Percentiles rank a stretch among this genome's conserved stretches.
These are phyloP conservation scores for Nephotettix cincticeps DNA, from an alignment of 1,140 invertebrate species.

Conservation along the genomic window DNA sequence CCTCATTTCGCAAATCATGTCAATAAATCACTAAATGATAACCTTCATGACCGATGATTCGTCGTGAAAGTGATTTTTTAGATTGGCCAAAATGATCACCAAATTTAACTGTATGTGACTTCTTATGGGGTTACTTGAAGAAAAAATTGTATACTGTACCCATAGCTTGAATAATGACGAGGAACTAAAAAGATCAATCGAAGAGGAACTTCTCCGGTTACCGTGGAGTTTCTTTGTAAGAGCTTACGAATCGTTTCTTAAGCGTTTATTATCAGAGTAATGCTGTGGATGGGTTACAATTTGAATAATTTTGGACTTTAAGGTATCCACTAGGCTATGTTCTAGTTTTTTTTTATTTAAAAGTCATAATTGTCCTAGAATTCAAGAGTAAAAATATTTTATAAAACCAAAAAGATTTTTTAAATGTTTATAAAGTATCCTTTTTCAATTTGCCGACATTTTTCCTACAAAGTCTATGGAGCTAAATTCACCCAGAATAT, in stretches of 20 bases:
- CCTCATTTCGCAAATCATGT: neutral
- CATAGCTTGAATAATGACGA: conserved; percentile 18
- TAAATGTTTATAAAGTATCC: neutral
- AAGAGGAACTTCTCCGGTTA: conserved; percentile 10
- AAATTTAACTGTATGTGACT: conserved; percentile 3
- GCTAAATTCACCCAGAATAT: neutral
- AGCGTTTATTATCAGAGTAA: conserved; percentile 3
- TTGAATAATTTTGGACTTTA: conserved; percentile 11
- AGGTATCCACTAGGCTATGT: conserved; percentile 4
- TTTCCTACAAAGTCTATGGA: conserved; percentile 20
- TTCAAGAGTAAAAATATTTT: conserved; percentile 4
- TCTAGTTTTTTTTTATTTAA: conserved; percentile 4
- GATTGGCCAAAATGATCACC: neutral
- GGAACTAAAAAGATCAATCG: conserved; percentile 18
- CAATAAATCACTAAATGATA: neutral
- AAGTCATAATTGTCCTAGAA: neutral
- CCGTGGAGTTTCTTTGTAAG: conserved; percentile 11
- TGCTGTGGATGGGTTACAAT: no score
- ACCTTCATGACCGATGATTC: conserved; percentile 9
- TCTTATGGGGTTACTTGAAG: neutral
- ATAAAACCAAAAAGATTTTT: neutral
- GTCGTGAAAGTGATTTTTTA: conserved; percentile 19
- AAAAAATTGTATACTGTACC: conserved; percentile 15
- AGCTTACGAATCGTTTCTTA: neutral
- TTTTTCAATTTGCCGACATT: conserved; percentile 8